Evolutionary conservation across 2,113 vertebrate genomes (phyloP).

Genomic region (Gnathonemus echidnorhynchus): DNA sequence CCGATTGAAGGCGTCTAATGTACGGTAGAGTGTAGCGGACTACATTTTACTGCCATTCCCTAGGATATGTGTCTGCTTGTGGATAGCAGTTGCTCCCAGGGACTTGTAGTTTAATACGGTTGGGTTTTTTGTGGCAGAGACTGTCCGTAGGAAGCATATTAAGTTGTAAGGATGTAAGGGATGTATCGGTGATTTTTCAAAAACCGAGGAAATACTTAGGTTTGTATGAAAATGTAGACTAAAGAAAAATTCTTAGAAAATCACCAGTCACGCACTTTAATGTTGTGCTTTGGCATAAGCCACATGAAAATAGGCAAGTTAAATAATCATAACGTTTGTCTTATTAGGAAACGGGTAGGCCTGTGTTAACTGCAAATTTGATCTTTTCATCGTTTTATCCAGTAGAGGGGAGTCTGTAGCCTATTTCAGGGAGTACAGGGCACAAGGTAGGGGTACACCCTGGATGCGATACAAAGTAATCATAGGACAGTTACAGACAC

Average conservation of each 20-base stretch:
- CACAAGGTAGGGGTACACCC: background rate
- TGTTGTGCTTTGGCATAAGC: background rate
- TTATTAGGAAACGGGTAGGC: background rate
- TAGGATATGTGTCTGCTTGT: background rate
- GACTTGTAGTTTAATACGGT: slow-evolving; percentile 4
- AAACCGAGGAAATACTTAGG: background rate
- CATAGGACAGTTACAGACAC: background rate
- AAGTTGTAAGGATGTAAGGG: background rate
- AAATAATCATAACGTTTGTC: background rate
- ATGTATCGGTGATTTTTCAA: background rate
- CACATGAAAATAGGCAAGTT: background rate
- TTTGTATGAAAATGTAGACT: background rate
- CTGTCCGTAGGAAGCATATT: background rate
- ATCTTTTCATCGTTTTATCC: background rate
- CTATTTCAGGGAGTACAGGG: background rate
- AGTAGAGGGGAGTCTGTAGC: background rate
- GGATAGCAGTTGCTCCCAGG: background rate
- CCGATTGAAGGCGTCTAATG: background rate
- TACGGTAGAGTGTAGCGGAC: background rate
- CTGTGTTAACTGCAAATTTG: background rate
- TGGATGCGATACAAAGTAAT: background rate
- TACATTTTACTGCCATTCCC: background rate
- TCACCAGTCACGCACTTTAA: background rate
- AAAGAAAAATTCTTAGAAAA: background rate
- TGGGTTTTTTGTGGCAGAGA: background rate